Evolutionary conservation across 2,113 vertebrate genomes (phyloP).

Genomic region (Campylomormyrus numenius): DNA sequence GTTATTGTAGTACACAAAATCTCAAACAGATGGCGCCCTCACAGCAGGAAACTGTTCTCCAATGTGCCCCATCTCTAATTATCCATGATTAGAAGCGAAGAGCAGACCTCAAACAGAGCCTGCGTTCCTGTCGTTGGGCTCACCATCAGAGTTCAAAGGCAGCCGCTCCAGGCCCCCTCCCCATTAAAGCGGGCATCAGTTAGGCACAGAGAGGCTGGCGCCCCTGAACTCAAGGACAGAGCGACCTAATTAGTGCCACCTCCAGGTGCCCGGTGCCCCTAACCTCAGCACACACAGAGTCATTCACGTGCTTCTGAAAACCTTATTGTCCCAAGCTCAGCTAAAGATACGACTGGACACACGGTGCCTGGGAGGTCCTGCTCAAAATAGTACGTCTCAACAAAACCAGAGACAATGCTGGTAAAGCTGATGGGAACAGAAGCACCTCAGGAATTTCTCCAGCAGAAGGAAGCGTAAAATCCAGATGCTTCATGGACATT

Average conservation of each 20-base stretch:
- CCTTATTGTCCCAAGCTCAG: not conserved
- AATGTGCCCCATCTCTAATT: conserved; percentile 15
- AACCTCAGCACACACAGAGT: not conserved
- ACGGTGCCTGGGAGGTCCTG: not conserved
- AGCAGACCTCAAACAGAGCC: not conserved
- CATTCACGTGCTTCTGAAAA: not conserved
- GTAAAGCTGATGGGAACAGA: not conserved
- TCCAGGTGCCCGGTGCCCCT: not conserved
- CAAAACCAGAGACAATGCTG: not conserved
- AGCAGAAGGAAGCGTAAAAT: not conserved
- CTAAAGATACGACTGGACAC: not conserved
- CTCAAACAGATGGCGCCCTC: conserved; percentile 19
- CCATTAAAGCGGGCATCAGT: not conserved
- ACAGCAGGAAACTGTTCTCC: not conserved
- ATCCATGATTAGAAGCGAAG: conserved; percentile 23
- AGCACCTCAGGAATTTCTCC: not conserved
- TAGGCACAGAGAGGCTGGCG: not conserved
- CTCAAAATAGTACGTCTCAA: not conserved
- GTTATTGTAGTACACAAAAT: not conserved
- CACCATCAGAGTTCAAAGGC: conserved; percentile 9
- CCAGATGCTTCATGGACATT: not conserved
- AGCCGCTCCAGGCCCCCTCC: not conserved
- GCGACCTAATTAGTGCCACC: not conserved
- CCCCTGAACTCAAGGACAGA: not conserved
- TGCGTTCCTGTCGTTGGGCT: not conserved